phyloP scores from a whole-genome alignment of 1,140 invertebrate genomes.

The Drosophila nikananu region DNA sequence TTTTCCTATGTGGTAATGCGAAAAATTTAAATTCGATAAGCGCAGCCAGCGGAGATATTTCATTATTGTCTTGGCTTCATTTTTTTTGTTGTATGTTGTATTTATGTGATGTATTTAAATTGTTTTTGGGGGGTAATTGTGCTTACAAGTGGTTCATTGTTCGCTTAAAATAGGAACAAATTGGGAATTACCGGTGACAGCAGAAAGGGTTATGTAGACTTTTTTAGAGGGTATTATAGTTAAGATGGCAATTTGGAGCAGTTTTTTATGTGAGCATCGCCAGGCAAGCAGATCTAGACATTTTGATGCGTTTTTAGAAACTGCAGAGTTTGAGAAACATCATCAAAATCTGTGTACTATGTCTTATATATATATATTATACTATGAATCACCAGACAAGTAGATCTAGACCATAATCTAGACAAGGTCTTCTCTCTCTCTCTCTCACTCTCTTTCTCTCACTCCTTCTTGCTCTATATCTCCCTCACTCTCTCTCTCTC shows the following conservation, averaged over 20 bases:
- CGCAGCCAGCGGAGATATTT: conserved; percentile 36
- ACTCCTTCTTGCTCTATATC: too few relatives aligned
- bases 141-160: conserved; percentile 33
- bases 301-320: too few relatives aligned
- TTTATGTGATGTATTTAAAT: conserved; percentile 32
- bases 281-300: background rate
- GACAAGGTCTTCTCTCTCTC: background rate
- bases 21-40: conserved; percentile 79
- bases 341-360: too few relatives aligned
- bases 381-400: background rate
- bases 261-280: background rate
- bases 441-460: too few relatives aligned
- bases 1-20: conserved; percentile 41
- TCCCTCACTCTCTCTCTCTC: too few relatives aligned
- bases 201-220: too few relatives aligned
- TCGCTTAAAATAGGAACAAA: conserved; percentile 4
- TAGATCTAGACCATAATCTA: background rate
- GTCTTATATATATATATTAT: too few relatives aligned
- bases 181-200: background rate
- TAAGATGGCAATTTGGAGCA: background rate
- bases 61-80: conserved; percentile 42
- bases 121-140: conserved; percentile 22
- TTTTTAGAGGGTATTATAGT: background rate
- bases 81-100: conserved; percentile 6
- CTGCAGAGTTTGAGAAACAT: too few relatives aligned